Evolutionary conservation across 2,797 vertebrate genomes (phyloP), one percentile per base, ranked within the genome.

Genomic region (Chaetodon trifasciatus): DNA sequence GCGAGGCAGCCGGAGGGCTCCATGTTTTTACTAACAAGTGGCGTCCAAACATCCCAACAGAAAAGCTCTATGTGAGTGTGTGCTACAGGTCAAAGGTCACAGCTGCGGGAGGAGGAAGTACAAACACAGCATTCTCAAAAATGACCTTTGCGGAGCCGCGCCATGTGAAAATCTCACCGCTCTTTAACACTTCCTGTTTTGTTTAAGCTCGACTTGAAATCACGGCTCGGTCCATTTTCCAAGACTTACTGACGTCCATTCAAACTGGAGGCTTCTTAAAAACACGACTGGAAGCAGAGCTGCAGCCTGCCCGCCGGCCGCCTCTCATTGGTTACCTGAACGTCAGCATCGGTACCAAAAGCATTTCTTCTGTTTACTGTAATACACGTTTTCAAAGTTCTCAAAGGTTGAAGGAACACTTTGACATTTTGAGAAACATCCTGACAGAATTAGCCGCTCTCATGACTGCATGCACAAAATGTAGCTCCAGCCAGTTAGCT

Each of bases 101-200:
- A 91, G 91, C 90, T 92, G 90, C 82, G 64, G 57, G 71, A 78
- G 78, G 74, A 88, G 74, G 90, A 90, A 91, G 85, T 66, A 85
- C 70, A 92, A 88, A 88, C 85, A 81, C 58, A 15, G 70, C 66
- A 46, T 84, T 88, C 76, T 64, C 35, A 50, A 67, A 79, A 69
- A 63, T 37, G 85, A 76, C 86, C 84, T 87, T 71, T 66, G 71
- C 47, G 42, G 75, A 70, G 39, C 9, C 0, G 21, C 77, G 24
- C 75, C 83, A 85, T 89, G 89, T 87, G 88, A 91, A 85, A 82
- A 53, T 44, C 71, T 88, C 53, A 1, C 61, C n/a, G 3, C 62
- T 70, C 67, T 63, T 32, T 3, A 58, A 55, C 63, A 21, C 72
- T 90, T 93, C 90, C 90, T 77, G 73, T 83, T 74, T 56, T n/a